Percentiles rank a stretch among this genome's conserved stretches.
Conservation (phyloP, 1,140 invertebrate species). For the Calycopis cecrops region DNA sequence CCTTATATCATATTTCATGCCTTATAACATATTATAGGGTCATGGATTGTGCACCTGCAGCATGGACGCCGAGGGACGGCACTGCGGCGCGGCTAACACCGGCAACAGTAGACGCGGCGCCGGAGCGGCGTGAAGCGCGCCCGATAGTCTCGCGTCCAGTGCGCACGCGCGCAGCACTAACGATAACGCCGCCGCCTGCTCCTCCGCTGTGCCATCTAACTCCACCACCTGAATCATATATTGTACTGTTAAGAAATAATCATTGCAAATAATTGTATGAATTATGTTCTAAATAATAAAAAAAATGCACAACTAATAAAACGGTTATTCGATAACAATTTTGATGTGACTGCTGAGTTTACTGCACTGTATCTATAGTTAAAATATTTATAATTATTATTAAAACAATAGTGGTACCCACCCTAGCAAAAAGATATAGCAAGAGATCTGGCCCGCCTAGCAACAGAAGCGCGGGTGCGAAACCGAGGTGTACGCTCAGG, state of each 20-base stretch:
- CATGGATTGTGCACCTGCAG: neutral
- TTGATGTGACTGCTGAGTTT: no score
- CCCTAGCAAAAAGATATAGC: conserved; percentile 78
- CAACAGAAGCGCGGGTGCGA: conserved; percentile 74
- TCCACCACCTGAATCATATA: conserved; percentile 74
- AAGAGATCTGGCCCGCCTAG: conserved; percentile 78
- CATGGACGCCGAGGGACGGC: conserved; percentile 35
- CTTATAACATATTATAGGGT: no score
- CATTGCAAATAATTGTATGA: no score
- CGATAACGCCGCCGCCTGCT: conserved; percentile 76
- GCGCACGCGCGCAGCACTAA: conserved; percentile 72
- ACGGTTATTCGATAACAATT: no score
- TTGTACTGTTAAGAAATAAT: no score
- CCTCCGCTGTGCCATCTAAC: conserved; percentile 71
- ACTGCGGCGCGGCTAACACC: conserved; percentile 73
- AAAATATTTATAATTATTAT: no score
- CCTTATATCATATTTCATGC: no score
- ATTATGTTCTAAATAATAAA: no score
- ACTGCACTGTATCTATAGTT: no score
- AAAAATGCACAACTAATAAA: no score
- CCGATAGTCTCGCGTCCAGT: conserved; percentile 71
- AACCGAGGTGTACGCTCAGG: conserved; percentile 62
- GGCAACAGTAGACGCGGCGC: conserved; percentile 72
- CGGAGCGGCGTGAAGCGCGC: conserved; percentile 68
- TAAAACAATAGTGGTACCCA: conserved; percentile 31